A percentile compares a stretch with the other conserved stretches of the same genome.
Evolutionary conservation across 2,888 invertebrate species (phyloP).

Genomic region (Nyleta sp.): DNA sequence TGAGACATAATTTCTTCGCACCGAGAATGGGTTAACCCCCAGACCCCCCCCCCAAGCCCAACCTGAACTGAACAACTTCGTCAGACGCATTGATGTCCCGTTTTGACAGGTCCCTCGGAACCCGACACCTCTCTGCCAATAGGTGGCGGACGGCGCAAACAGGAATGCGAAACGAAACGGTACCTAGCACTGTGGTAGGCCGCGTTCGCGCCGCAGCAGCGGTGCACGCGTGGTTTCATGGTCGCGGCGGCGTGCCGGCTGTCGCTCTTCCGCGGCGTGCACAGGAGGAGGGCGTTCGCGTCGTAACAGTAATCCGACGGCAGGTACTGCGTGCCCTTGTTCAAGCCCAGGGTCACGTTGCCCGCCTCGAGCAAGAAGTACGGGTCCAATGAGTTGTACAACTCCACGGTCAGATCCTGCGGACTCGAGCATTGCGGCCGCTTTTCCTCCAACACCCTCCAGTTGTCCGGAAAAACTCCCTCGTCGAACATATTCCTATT

Average conservation of each 20-base stretch:
- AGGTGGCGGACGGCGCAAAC: neutral
- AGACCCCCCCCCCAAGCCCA: too few relatives aligned
- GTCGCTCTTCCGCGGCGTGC: slow-evolving; percentile 81
- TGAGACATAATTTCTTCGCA: too few relatives aligned
- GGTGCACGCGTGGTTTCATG: slow-evolving; percentile 83
- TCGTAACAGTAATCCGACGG: slow-evolving; percentile 88
- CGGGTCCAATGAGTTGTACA: slow-evolving; percentile 72
- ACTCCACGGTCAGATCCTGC: slow-evolving; percentile 77
- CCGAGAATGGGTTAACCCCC: too few relatives aligned
- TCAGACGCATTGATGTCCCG: too few relatives aligned
- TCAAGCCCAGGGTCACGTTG: slow-evolving; percentile 84
- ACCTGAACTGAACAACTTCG: too few relatives aligned
- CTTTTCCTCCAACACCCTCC: slow-evolving; percentile 80
- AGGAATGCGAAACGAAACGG: slow-evolving; percentile 37
- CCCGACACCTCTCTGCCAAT: too few relatives aligned
- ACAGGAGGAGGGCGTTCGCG: slow-evolving; percentile 86
- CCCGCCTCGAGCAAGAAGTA: slow-evolving; percentile 87
- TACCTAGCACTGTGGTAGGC: slow-evolving; percentile 85
- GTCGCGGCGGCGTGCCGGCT: slow-evolving; percentile 77
- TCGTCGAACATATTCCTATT: slow-evolving; percentile 80
- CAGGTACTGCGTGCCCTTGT: slow-evolving; percentile 81
- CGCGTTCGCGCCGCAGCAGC: slow-evolving; percentile 88
- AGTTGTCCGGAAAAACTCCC: slow-evolving; percentile 84
- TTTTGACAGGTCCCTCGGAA: neutral
- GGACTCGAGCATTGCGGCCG: slow-evolving; percentile 79